Percentiles rank a stretch among this genome's conserved stretches.
phyloP scores from a whole-genome alignment of 2,797 vertebrate genomes.

The Merluccius polli region DNA sequence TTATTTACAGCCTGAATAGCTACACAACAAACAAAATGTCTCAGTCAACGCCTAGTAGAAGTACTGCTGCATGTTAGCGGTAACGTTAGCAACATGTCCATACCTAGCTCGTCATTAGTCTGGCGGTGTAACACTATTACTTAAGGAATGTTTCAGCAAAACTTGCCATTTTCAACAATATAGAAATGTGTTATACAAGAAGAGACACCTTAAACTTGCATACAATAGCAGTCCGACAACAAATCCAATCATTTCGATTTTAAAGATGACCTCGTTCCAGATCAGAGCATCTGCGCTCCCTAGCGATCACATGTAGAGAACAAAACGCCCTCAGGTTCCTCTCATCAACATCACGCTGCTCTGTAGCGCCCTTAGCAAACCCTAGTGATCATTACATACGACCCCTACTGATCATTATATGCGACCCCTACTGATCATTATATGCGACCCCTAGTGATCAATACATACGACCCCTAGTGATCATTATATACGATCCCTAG shows the following conservation, averaged over 20 bases:
- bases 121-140: background rate
- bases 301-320: background rate
- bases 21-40: no score
- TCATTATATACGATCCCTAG: no score
- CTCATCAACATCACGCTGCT: background rate
- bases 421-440: no score
- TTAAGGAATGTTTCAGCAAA: background rate
- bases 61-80: background rate
- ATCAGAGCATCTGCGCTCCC: background rate
- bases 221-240: background rate
- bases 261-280: background rate
- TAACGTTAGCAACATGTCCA: background rate
- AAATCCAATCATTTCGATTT: background rate
- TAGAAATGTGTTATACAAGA: background rate
- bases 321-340: background rate
- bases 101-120: background rate
- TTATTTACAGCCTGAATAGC: no score
- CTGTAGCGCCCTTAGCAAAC: background rate
- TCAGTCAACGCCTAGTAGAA: background rate
- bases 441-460: no score
- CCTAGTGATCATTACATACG: background rate
- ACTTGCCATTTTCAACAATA: background rate
- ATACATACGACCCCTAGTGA: no score
- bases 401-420: no score
- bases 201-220: background rate